Base-by-base conservation (phyloP, 2,113 vertebrate species). In the Malaclemys terrapin region DNA sequence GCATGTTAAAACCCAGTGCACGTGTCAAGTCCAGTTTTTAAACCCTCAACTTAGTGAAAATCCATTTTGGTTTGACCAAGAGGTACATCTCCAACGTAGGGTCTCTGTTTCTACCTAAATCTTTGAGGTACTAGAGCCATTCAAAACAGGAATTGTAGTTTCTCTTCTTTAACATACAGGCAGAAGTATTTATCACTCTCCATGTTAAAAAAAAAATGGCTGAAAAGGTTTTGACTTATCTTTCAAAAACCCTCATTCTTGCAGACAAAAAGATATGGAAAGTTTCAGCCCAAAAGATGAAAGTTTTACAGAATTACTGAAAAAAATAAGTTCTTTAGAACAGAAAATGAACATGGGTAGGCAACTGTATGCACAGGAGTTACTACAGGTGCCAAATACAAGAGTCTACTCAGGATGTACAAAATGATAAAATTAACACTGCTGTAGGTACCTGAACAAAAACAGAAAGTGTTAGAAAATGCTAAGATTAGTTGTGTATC, bases 401-500 rank as follows among this genome's bases (percentile, higher is more conserved):
- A 76, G 56, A 57, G 10, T 88, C 19, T 78, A 76, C 85, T 88
- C 12, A 76, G 56, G 54, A 90, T 8, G 10, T 88, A 52, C 53
- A 93, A 38, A 91, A 9, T 56, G n/a, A 57, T 38, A 85, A 87
- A 12, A 54, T 35, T 75, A 94, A 52, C 6, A 22, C 3, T 31
- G 2, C 47, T 87, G 8, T 0, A 86, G 57, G 14, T 82, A 56
- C 38, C 56, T 69, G 25, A 38, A 62, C 3, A 45, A 91, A 89
- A 87, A 22, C 38, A 76, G 69, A 38, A 57, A 45, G n/a, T 0
- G 0, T 1, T 12, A 54, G 13, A 45, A 82, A 92, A 25, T 29
- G 84, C 75, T 59, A 38, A 35, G 93, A 38, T 65, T 72, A 85
- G 85, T 0, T 2, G 12, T n/a, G 76, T 50, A 82, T 29, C 59